Evolutionary conservation across 2,113 vertebrate genomes (phyloP).

Genomic region (Cyprinodon brontotheroides): DNA sequence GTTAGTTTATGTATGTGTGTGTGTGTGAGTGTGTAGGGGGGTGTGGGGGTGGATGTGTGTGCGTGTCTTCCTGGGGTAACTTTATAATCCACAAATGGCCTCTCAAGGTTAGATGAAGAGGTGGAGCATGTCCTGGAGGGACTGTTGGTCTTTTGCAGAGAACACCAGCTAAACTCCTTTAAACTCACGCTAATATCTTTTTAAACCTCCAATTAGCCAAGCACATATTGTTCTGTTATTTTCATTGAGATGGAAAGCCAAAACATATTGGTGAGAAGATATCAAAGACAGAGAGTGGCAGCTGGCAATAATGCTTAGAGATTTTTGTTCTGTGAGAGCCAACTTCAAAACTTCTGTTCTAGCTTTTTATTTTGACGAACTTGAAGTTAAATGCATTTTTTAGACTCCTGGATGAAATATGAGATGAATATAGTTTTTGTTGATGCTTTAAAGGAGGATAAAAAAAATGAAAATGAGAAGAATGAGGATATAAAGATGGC

Average conservation of each 20-base stretch:
- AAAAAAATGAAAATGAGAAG: too few species aligned
- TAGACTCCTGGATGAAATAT: too few species aligned
- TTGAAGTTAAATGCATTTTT: too few species aligned
- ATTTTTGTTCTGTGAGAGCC: not conserved
- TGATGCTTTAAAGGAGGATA: too few species aligned
- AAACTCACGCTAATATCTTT: not conserved
- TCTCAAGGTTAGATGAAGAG: not conserved
- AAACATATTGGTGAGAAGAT: not conserved
- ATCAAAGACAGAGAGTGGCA: not conserved
- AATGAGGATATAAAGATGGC: too few species aligned
- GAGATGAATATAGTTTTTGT: too few species aligned
- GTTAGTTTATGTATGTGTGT: conserved; percentile 6
- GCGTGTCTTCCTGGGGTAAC: conserved; percentile 6
- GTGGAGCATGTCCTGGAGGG: not conserved
- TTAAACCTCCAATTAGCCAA: not conserved
- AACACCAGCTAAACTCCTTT: not conserved
- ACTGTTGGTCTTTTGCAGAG: not conserved
- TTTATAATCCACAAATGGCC: conserved; percentile 14
- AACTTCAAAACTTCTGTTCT: not conserved
- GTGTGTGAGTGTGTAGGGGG: not conserved
- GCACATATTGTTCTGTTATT: not conserved
- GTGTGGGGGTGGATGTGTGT: conserved; percentile 10
- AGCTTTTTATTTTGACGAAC: not conserved
- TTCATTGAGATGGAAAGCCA: not conserved
- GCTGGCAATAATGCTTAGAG: not conserved